phyloP scores from a whole-genome alignment of 2,797 vertebrate species.

The Pseudomugil gertrudae region DNA sequence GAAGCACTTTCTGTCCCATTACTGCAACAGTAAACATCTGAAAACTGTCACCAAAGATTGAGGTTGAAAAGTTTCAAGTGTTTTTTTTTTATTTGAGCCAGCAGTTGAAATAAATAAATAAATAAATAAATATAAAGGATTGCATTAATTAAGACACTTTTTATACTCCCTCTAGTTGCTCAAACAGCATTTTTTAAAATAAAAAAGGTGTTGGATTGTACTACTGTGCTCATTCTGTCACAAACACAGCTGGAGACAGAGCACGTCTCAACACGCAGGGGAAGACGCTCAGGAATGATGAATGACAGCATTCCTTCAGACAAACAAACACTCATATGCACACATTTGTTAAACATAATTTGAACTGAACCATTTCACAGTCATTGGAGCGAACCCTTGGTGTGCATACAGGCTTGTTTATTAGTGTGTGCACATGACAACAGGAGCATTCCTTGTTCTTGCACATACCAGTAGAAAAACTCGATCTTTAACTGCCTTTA shows the following conservation, averaged over 20 bases:
- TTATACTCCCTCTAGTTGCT: background rate
- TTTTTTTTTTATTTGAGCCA: background rate
- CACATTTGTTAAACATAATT: constrained; percentile 33
- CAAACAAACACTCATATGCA: constrained; percentile 33
- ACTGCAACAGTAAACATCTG: constrained; percentile 1
- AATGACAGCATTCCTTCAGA: constrained; percentile 66
- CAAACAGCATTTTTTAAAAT: background rate
- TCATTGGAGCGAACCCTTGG: constrained; percentile 21
- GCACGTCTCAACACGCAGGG: constrained; percentile 64
- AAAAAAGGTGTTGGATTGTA: constrained; percentile 23
- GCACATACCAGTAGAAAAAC: constrained; percentile 5
- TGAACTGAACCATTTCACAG: constrained; percentile 34
- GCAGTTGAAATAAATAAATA: background rate
- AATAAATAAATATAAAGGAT: background rate
- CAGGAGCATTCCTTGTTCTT: constrained; percentile 35
- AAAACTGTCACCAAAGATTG: background rate
- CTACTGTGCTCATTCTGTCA: constrained; percentile 74
- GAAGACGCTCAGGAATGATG: constrained; percentile 58
- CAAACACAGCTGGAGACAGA: constrained; percentile 56
- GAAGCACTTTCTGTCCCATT: background rate
- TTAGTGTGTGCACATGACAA: constrained; percentile 29
- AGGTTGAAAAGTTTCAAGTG: constrained; percentile 18
- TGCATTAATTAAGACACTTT: constrained; percentile 8
- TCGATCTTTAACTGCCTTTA: constrained; percentile 25
- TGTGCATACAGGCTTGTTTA: constrained; percentile 30